Percentiles rank a stretch among this genome's conserved stretches.
These are phyloP conservation scores for Agelas oroides DNA, from an alignment of 37 sponge, comb jelly and placozoan species.

Conservation along the genomic window DNA sequence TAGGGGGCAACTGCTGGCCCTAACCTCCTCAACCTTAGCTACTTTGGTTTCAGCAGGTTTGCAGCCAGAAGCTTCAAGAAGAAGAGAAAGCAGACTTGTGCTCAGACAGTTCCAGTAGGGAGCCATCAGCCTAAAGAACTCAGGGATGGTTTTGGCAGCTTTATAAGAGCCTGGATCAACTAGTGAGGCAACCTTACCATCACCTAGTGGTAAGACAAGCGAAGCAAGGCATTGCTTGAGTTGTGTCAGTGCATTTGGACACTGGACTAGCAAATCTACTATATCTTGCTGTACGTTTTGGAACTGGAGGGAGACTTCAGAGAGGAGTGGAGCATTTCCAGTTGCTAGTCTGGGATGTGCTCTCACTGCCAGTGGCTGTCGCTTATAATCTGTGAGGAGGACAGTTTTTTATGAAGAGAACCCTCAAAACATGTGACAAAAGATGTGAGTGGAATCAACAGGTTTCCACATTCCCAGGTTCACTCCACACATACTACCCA, in stretches of 20 bases:
- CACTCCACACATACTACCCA: too few species aligned
- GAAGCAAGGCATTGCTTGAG: neutral
- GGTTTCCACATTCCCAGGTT: too few species aligned
- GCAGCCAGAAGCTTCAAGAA: neutral
- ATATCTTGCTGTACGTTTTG: neutral
- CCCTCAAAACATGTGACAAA: too few species aligned
- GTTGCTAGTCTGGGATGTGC: too few species aligned
- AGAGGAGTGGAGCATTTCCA: neutral
- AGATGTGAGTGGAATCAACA: too few species aligned
- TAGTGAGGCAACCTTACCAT: neutral
- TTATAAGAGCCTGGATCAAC: neutral
- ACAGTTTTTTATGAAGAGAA: too few species aligned
- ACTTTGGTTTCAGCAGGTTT: neutral
- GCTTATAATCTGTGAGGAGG: too few species aligned
- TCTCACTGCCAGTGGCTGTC: too few species aligned
- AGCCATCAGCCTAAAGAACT: neutral
- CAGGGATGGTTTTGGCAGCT: neutral
- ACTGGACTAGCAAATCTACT: neutral
- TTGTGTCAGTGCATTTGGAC: neutral
- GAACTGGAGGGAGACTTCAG: neutral
- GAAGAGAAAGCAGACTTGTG: neutral
- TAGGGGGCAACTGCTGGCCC: neutral
- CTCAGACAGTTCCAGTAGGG: neutral
- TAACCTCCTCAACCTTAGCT: neutral
- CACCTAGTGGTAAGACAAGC: neutral